phyloP scores from a whole-genome alignment of 2,888 invertebrate genomes.

The Drosophila picticornis region DNA sequence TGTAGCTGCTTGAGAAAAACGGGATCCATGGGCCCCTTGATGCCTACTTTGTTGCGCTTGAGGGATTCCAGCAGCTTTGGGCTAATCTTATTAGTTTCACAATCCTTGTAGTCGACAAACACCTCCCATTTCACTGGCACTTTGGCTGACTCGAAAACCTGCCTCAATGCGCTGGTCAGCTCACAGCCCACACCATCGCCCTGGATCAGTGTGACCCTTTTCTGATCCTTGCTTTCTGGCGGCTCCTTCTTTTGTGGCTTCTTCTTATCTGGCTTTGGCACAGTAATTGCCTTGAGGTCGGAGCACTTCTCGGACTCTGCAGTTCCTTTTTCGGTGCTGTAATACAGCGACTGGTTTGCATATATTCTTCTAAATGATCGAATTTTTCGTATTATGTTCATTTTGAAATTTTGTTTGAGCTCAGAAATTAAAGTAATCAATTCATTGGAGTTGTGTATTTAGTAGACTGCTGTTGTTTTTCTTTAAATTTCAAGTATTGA shows the following conservation, averaged over 20 bases:
- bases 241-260: background rate
- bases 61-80: conserved; percentile 93
- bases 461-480: background rate
- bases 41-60: conserved; percentile 91
- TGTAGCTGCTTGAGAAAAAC: conserved; percentile 87
- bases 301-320: conserved; percentile 27
- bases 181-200: conserved; percentile 99
- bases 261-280: background rate
- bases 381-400: conserved; percentile 42
- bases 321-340: conserved; percentile 11
- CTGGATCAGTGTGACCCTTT: conserved; percentile 93
- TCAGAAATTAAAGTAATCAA: conserved; percentile 9
- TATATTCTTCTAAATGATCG: background rate
- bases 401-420: conserved; percentile 45
- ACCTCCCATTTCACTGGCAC: conserved; percentile 98
- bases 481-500: background rate
- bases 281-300: background rate
- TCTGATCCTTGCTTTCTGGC: background rate
- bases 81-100: conserved; percentile 91
- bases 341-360: conserved; percentile 14
- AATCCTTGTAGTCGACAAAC: conserved; percentile 93
- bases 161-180: conserved; percentile 93
- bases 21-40: conserved; percentile 86
- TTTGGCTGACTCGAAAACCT: conserved; percentile 93
- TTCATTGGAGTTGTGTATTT: background rate